Percentiles rank a stretch among this genome's conserved stretches.
These are phyloP conservation scores for Aurelia aurita complex sp. Pacific DNA, from an alignment of 30 jellyfish, hydroid and myxozoan species.

Conservation along the genomic window DNA sequence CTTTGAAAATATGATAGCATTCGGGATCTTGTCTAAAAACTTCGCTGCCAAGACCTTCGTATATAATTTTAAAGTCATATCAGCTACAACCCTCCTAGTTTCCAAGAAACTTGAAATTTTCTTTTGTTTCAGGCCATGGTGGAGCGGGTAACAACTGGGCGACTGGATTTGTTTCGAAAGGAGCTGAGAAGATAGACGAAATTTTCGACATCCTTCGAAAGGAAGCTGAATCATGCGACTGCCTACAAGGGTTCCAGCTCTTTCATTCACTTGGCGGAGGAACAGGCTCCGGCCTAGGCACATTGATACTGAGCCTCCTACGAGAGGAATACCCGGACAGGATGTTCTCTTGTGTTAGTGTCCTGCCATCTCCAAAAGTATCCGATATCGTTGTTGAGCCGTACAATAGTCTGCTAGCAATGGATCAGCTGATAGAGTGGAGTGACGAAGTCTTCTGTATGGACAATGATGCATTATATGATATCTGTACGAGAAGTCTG, in stretches of 20 bases:
- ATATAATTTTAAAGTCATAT: background rate
- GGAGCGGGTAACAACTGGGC: constrained; percentile 99
- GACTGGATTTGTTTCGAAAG: constrained; percentile 80
- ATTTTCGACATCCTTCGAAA: constrained; percentile 85
- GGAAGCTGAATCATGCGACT: constrained; percentile 94
- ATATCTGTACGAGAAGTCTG: constrained; percentile 73
- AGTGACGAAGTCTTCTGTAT: constrained; percentile 94
- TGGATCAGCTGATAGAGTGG: constrained; percentile 89
- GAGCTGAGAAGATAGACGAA: constrained; percentile 80
- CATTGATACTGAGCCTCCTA: constrained; percentile 67
- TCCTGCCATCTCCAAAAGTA: constrained; percentile 96
- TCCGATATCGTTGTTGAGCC: constrained; percentile 99
- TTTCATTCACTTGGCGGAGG: constrained; percentile 99
- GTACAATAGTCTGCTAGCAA: constrained; percentile 82
- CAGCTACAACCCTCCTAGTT: background rate
- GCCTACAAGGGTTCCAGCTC: constrained; percentile 96
- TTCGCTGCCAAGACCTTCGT: too few species aligned
- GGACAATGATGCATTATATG: constrained; percentile 97
- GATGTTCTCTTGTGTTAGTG: constrained; percentile 84
- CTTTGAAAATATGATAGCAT: too few species aligned
- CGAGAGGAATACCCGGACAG: constrained; percentile 99
- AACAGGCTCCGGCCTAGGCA: constrained; percentile 99
- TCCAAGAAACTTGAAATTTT: too few species aligned
- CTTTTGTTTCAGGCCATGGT: constrained; percentile 58
- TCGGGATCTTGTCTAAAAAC: too few species aligned